Evolutionary conservation across 2,113 vertebrate species (phyloP).

Genomic region (Helogale parvula): DNA sequence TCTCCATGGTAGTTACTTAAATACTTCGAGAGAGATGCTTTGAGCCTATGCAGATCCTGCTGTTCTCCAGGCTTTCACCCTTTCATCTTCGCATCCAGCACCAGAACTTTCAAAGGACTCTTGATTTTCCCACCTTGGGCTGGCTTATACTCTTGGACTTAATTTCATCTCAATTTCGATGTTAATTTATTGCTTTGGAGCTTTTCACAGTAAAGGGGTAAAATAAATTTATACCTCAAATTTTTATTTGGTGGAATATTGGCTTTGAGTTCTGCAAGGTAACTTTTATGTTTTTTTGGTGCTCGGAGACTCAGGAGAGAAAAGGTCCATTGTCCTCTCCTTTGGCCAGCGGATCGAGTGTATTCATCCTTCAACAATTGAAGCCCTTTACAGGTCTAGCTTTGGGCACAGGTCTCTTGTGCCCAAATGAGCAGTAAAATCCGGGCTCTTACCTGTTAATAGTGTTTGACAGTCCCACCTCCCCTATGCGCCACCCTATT

Average conservation of each 20-base stretch:
- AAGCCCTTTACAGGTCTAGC: constrained; percentile 6
- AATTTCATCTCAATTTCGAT: constrained; percentile 54
- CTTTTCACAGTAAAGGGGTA: background rate
- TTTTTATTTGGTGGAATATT: constrained; percentile 53
- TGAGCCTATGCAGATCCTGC: background rate
- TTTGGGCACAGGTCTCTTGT: constrained; percentile 32
- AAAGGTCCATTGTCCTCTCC: constrained; percentile 26
- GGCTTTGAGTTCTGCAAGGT: constrained; percentile 47
- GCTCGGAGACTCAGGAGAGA: background rate
- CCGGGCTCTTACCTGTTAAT: background rate
- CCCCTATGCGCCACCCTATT: background rate
- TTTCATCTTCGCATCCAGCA: constrained; percentile 33
- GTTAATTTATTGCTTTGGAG: constrained; percentile 46
- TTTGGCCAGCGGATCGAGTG: background rate
- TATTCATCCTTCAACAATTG: constrained; percentile 32
- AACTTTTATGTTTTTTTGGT: background rate
- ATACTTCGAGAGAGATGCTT: constrained; percentile 8
- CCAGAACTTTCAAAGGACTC: constrained; percentile 32
- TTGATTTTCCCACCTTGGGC: constrained; percentile 36
- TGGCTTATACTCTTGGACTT: constrained; percentile 16
- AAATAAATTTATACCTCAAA: constrained; percentile 45
- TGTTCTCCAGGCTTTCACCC: background rate
- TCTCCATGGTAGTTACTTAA: constrained; percentile 19
- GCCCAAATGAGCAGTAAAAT: constrained; percentile 23
- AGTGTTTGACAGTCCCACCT: background rate